phyloP scores from a whole-genome alignment of 2,113 vertebrate genomes.

The Rhadina sibilatrix region DNA sequence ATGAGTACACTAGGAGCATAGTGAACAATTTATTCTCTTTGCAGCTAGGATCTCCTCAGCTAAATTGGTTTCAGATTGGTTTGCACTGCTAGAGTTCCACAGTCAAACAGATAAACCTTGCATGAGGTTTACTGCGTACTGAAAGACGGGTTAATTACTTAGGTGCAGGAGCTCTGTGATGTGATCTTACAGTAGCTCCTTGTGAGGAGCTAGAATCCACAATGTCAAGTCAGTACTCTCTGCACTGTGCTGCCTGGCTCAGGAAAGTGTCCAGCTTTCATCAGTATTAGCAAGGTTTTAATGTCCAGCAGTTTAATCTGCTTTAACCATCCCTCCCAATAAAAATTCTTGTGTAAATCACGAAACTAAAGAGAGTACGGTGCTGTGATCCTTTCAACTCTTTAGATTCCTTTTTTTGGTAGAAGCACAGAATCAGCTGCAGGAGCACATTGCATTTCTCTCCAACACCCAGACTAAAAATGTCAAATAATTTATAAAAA shows the following conservation, averaged over 20 bases:
- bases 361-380: neutral
- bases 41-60: neutral
- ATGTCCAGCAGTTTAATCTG: neutral
- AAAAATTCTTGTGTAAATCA: neutral
- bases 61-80: neutral
- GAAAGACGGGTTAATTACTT: neutral
- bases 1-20: neutral
- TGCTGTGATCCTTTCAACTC: neutral
- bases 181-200: neutral
- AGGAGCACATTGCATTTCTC: neutral
- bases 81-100: neutral
- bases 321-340: neutral
- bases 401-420: neutral
- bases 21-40: neutral
- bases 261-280: neutral
- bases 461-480: neutral
- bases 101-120: neutral
- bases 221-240: neutral
- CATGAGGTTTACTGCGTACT: neutral
- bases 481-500: neutral
- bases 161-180: fast-evolving
- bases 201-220: neutral
- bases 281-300: neutral
- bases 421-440: neutral
- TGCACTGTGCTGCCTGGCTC: neutral